Conservation (phyloP, 1,140 invertebrate species). For the Bombus pascuorum region DNA sequence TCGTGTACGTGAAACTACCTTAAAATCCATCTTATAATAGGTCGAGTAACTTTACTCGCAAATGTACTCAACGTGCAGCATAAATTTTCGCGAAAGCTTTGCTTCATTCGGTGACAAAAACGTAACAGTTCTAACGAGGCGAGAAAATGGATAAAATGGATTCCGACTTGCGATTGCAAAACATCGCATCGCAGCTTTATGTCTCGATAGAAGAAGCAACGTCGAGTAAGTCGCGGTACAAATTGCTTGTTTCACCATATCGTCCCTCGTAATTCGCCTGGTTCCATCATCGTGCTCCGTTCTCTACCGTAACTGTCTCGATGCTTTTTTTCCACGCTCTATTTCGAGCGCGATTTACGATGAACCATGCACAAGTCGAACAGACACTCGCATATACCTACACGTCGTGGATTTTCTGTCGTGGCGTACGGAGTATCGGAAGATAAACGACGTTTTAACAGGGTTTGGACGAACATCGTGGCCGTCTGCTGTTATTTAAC, state of each 20-base stretch:
- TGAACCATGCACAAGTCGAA: constrained; percentile 19
- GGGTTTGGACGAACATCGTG: constrained; percentile 18
- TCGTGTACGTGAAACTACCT: neutral
- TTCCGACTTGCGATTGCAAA: neutral
- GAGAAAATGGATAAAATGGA: neutral
- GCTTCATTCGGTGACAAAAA: neutral
- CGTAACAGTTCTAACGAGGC: neutral
- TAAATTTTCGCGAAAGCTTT: neutral
- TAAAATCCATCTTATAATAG: too few species aligned
- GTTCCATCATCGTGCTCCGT: neutral
- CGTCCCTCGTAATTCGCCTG: constrained; percentile 1
- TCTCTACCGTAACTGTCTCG: neutral
- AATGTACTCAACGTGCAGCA: neutral
- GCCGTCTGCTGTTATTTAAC: neutral
- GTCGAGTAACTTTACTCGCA: neutral
- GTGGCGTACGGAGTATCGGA: constrained; percentile 15
- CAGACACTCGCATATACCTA: constrained; percentile 26
- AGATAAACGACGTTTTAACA: constrained; percentile 70
- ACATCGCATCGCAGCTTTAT: neutral
- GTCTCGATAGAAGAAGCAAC: neutral
- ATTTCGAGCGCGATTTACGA: constrained; percentile 35
- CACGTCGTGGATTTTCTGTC: constrained; percentile 24
- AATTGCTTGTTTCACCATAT: constrained; percentile 13
- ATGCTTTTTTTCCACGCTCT: constrained; percentile 43
- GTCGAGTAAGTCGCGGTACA: neutral